Evolutionary conservation across 92 coral and sea anemone species (phyloP).

Genomic region (Umimayanthus kanabou): DNA sequence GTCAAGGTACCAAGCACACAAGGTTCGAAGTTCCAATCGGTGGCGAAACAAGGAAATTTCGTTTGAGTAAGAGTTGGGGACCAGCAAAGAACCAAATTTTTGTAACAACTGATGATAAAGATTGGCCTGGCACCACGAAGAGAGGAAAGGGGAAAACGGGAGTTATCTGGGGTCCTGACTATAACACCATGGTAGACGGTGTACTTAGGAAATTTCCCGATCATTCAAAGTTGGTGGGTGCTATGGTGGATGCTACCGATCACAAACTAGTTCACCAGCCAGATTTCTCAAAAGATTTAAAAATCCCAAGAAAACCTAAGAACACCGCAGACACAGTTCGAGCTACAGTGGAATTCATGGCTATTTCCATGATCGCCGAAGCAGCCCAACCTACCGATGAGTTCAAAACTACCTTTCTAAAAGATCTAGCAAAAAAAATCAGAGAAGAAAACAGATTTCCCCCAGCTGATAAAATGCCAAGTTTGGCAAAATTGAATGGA

Average conservation of each 20-base stretch:
- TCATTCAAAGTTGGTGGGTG: background rate
- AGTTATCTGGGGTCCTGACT: slow-evolving; percentile 15
- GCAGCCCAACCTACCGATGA: slow-evolving; percentile 53
- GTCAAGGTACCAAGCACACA: slow-evolving; percentile 9
- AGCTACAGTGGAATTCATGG: slow-evolving; percentile 57
- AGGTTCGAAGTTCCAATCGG: slow-evolving; percentile 47
- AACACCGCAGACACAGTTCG: slow-evolving; percentile 35
- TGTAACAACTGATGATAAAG: slow-evolving; percentile 18
- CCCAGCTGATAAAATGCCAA: background rate
- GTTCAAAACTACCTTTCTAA: slow-evolving; percentile 33
- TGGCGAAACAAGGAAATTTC: slow-evolving; percentile 36
- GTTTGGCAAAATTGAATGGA: background rate
- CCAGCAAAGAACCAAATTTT: slow-evolving; percentile 34
- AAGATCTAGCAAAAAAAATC: slow-evolving; percentile 13
- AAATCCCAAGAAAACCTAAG: background rate
- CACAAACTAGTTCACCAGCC: slow-evolving; percentile 29
- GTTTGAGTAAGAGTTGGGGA: slow-evolving; percentile 1
- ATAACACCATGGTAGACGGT: slow-evolving; percentile 35
- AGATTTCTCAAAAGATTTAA: background rate
- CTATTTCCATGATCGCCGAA: slow-evolving; percentile 56
- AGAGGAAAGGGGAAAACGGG: background rate
- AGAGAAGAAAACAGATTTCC: background rate
- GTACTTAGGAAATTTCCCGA: slow-evolving; percentile 6
- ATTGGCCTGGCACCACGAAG: slow-evolving; percentile 37
- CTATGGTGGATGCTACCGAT: slow-evolving; percentile 34